Base-by-base conservation (phyloP, 2,113 vertebrate species). In the Mastomys coucha region DNA sequence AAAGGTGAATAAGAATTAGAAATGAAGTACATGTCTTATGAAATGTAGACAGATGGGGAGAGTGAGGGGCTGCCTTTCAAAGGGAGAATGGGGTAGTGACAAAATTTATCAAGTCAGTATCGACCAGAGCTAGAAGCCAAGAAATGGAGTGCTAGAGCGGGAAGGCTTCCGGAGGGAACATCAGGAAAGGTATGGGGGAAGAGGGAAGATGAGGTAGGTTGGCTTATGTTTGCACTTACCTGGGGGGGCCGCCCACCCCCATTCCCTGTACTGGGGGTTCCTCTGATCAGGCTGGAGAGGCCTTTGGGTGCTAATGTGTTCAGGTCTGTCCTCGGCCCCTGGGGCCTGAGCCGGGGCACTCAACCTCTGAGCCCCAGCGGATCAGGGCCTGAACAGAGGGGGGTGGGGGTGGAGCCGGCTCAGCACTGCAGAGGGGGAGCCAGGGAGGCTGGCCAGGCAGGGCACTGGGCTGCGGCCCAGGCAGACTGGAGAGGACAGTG, bases 211-310 rank as follows among this genome's bases (percentile, higher is more conserved):
- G 81, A 58, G 70, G 53, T 4, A 4, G 78, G 13, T 5, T 45
- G 56, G 84, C 45, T 17, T n/a, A 58, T 58, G 51, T 39, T 36
- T 73, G 28, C 49, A 97, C 96, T 0, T 97, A 97, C 97, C 97
- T 98, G 96, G 73, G 36, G 92, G 95, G 96, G 94, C 73, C 0
- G 95, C 97, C 96, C 94, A 96, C 95, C 96, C 97, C 97, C 97
- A 97, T 97, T 82, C 69, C 91, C 94, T 88, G 88, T 0, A 3
- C 90, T 0, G 58, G 88, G 94, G 93, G 88, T 16, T 93, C 89
- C 63, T 91, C 84, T 22, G 76, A 36, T 60, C 0, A 49, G 92
- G 51, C 69, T 28, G 39, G 28, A 36, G 93, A 65, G 86, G 77
- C 31, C 89, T 91, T 60, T 76, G 77, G 91, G 45, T 45, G 77